Conservation (phyloP, 2,888 invertebrate species). For the Philaethria dido region DNA sequence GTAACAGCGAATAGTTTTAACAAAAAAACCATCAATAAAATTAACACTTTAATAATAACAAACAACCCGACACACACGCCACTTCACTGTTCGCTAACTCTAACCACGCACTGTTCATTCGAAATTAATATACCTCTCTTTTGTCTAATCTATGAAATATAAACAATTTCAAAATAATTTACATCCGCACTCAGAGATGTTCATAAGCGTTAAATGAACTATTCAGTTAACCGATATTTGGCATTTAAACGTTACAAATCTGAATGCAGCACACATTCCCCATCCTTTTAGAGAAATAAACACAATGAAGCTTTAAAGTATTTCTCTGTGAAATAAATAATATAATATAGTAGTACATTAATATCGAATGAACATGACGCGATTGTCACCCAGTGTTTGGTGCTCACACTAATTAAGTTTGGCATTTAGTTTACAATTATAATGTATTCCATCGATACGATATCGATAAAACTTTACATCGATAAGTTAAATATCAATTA, state of each 20-base stretch:
- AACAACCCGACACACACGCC: constrained; percentile 60
- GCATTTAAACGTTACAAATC: background rate
- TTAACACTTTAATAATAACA: constrained; percentile 67
- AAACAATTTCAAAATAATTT: background rate
- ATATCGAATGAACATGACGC: constrained; percentile 56
- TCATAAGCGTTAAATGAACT: too few species aligned
- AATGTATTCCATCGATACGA: constrained; percentile 41
- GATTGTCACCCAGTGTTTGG: constrained; percentile 63
- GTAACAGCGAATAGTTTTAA: constrained; percentile 81
- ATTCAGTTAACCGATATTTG: background rate
- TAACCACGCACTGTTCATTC: constrained; percentile 46
- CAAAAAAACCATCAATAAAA: constrained; percentile 78
- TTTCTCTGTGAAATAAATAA: background rate
- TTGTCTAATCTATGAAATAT: background rate
- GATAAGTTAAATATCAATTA: constrained; percentile 61
- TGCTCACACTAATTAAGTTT: constrained; percentile 66
- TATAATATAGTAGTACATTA: background rate
- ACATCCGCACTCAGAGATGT: background rate
- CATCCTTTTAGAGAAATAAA: background rate
- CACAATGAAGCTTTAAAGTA: background rate
- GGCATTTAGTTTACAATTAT: constrained; percentile 63
- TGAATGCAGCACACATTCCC: background rate
- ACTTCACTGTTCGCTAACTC: constrained; percentile 45
- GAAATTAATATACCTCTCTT: constrained; percentile 42
- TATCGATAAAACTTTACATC: constrained; percentile 37